These are phyloP conservation scores for Glandiceps talaboti DNA, from an alignment of 53 echinoderm and acorn worm species.

Conservation along the genomic window DNA sequence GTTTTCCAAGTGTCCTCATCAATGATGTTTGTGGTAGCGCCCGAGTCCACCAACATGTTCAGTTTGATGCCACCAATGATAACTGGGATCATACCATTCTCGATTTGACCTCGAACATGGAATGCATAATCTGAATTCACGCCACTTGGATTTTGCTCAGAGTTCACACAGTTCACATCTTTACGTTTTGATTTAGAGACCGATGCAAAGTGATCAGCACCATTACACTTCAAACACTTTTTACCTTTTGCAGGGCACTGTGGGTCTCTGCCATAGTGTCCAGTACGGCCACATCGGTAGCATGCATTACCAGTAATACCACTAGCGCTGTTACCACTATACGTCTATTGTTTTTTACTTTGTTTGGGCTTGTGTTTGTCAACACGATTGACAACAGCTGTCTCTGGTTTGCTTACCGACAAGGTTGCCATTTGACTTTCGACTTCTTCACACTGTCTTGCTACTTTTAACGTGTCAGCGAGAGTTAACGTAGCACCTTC, in stretches of 20 bases:
- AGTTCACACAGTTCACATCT: neutral
- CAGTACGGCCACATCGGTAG: conserved; percentile 10
- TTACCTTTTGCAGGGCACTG: conserved; percentile 22
- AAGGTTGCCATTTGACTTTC: conserved; percentile 19
- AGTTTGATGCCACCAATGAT: conserved; percentile 11
- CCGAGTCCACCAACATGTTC: conserved; percentile 11
- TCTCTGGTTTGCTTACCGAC: neutral
- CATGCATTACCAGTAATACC: conserved; percentile 1
- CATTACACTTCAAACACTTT: conserved; percentile 15
- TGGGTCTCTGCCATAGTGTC: conserved; percentile 15
- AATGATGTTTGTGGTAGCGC: conserved; percentile 10
- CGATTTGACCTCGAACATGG: neutral
- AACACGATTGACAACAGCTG: neutral
- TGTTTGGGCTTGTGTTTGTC: neutral
- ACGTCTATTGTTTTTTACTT: neutral
- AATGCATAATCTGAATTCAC: conserved; percentile 8
- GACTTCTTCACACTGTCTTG: conserved; percentile 21
- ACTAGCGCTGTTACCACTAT: too few relatives aligned
- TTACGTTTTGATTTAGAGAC: neutral
- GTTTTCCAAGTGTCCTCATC: conserved; percentile 17
- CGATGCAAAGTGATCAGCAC: conserved; percentile 14
- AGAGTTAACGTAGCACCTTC: too few relatives aligned
- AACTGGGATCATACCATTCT: conserved; percentile 1
- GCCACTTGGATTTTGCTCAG: neutral
- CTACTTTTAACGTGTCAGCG: conserved; percentile 6